Evolutionary conservation across 1,140 invertebrate genomes (phyloP).

Genomic region (Phortica variegata): DNA sequence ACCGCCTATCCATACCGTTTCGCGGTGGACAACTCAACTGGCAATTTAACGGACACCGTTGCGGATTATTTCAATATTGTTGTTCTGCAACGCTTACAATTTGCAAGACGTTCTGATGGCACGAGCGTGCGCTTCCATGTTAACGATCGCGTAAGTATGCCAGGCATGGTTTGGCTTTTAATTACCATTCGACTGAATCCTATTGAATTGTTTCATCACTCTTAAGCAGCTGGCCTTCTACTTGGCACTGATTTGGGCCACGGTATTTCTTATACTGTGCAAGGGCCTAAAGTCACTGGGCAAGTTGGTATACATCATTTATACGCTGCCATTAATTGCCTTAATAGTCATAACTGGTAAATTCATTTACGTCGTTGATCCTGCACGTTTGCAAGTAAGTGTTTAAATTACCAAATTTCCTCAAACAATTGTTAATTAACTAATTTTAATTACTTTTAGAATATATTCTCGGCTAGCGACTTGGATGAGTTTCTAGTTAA

Average conservation of each 20-base stretch:
- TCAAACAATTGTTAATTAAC: neutral
- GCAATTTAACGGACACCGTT: slow-evolving; percentile 73
- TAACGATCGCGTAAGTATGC: slow-evolving; percentile 45
- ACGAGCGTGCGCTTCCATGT: slow-evolving; percentile 43
- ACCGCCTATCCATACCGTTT: slow-evolving; percentile 65
- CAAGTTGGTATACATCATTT: slow-evolving; percentile 63
- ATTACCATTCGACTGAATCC: neutral
- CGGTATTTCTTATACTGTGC: slow-evolving; percentile 83
- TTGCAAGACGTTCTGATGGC: slow-evolving; percentile 59
- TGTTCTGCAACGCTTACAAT: slow-evolving; percentile 71
- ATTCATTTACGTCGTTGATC: slow-evolving; percentile 43
- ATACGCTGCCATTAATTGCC: slow-evolving; percentile 30
- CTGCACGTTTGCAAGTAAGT: slow-evolving; percentile 35
- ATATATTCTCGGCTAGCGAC: slow-evolving; percentile 73
- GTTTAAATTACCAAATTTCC: neutral
- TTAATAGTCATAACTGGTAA: slow-evolving; percentile 39
- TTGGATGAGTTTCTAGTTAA: slow-evolving; percentile 85
- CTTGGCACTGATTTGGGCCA: slow-evolving; percentile 86
- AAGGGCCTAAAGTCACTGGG: slow-evolving; percentile 85
- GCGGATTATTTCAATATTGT: slow-evolving; percentile 81
- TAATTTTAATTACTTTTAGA: slow-evolving; percentile 53
- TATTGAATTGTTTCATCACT: slow-evolving; percentile 9
- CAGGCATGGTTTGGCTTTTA: neutral
- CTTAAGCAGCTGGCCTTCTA: slow-evolving; percentile 80
- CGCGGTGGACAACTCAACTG: slow-evolving; percentile 48